phyloP scores from a whole-genome alignment of 2,888 invertebrate species.

The Agonopterix arenella region DNA sequence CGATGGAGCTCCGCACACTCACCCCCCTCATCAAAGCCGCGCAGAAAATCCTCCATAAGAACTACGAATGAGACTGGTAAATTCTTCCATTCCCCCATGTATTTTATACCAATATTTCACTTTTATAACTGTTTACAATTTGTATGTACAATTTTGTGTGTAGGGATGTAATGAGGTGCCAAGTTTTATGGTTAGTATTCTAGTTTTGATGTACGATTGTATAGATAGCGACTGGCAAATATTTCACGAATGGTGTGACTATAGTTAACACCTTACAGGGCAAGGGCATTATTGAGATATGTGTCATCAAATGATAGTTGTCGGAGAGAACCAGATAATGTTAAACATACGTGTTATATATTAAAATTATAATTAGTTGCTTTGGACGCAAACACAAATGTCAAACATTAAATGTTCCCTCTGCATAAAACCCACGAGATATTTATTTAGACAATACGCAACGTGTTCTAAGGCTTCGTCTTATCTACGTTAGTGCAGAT shows the following conservation, averaged over 20 bases:
- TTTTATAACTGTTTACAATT: conserved; percentile 52
- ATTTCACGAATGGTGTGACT: too few relatives aligned
- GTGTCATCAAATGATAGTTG: too few relatives aligned
- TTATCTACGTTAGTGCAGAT: conserved; percentile 49
- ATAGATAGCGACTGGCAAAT: too few relatives aligned
- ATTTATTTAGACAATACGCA: conserved; percentile 25
- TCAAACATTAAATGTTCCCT: not conserved
- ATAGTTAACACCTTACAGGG: too few relatives aligned
- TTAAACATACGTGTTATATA: not conserved
- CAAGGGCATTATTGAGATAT: too few relatives aligned
- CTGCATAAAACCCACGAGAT: too few relatives aligned
- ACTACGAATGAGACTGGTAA: conserved; percentile 52
- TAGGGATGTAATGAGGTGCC: conserved; percentile 1
- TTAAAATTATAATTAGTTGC: conserved; percentile 1
- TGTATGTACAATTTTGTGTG: conserved; percentile 20
- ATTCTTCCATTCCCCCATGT: conserved; percentile 34
- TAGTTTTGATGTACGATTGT: not conserved
- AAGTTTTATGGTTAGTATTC: too few relatives aligned
- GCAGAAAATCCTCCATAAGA: conserved; percentile 87
- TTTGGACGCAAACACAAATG: not conserved
- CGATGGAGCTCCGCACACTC: conserved; percentile 88
- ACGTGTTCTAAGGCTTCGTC: conserved; percentile 30
- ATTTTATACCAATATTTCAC: conserved; percentile 31
- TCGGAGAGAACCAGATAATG: too few relatives aligned
- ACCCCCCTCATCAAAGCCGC: conserved; percentile 95